Conservation (phyloP, 2,888 invertebrate genomes). For the Cephus spinipes region DNA sequence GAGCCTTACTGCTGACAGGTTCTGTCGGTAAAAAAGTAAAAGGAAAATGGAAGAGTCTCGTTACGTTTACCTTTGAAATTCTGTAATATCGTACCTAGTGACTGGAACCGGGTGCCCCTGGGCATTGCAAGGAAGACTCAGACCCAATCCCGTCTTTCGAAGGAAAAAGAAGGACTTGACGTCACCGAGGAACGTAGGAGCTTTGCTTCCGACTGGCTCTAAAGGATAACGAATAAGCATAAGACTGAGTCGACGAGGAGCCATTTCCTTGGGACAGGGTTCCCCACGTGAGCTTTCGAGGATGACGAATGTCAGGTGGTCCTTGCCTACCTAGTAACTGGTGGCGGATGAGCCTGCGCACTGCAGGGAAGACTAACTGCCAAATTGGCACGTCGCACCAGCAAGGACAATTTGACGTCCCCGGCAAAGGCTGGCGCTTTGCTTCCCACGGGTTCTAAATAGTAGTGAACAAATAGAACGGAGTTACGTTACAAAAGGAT, state of each 20-base stretch:
- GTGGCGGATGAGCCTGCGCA: conserved; percentile 41
- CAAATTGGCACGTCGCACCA: conserved; percentile 44
- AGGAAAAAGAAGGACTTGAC: conserved; percentile 63
- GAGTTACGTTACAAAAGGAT: neutral
- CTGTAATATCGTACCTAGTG: conserved; percentile 63
- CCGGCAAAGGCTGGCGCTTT: conserved; percentile 73
- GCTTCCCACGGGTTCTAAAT: conserved; percentile 71
- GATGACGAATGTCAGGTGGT: neutral
- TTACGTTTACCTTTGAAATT: neutral
- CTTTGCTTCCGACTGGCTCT: conserved; percentile 73
- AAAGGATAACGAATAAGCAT: conserved; percentile 29
- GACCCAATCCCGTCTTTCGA: conserved; percentile 51
- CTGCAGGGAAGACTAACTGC: conserved; percentile 45
- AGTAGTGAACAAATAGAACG: neutral
- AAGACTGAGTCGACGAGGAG: neutral
- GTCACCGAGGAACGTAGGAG: conserved; percentile 73
- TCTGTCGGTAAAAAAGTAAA: conserved; percentile 47
- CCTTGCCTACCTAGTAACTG: conserved; percentile 51
- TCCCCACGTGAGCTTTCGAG: neutral
- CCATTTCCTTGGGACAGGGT: neutral
- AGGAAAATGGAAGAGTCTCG: neutral
- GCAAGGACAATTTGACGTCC: conserved; percentile 68
- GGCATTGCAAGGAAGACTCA: conserved; percentile 68
- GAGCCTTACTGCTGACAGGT: conserved; percentile 75
- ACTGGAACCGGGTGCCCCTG: conserved; percentile 69